Base-by-base conservation (phyloP, 2,888 invertebrate species). In the Lumbricus terrestris region DNA sequence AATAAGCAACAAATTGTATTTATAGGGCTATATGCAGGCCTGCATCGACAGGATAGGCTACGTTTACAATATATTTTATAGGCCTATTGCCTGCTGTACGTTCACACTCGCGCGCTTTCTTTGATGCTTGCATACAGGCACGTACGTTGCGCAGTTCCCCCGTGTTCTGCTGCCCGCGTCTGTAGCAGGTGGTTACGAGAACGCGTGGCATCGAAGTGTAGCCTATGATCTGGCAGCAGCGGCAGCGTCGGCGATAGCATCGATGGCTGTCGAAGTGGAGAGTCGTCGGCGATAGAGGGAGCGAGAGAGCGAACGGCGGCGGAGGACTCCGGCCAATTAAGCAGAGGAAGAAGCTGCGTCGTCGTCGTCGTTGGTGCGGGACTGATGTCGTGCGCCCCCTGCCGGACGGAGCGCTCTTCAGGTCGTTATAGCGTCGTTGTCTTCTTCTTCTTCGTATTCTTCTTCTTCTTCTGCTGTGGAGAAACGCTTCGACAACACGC, bases 171-270 rank as follows among this genome's bases (percentile, higher is more conserved):
- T 8, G 69, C n/a, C 16, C 69, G 15, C 69, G 69, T 69, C n/a
- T 29, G 69, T 69, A n/a, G 69, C 69, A 69, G 69, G 69, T 69
- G 69, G 69, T 69, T n/a, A 69, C 69, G 69, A 69, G 69, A n/a
- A 69, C 69, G 69, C 69, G 13, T n/a, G 4, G 29, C n/a, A 69
- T 69, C 69, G 69, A 69, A 69, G 69, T n/a, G 69, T 69, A 69
- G 29, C 69, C n/a, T n/a, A n/a, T n/a, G n/a, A n/a, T n/a, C n/a
- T n/a, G n/a, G n/a, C n/a, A n/a, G n/a, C n/a, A n/a, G n/a, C n/a
- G 69, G 69, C 69, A n/a, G n/a, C 69, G 69, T n/a, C n/a, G 69
- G 69, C n/a, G 69, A 69, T 69, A 69, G 69, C 69, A 69, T 69
- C 69, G 69, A n/a, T 69, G 69, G 69, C n/a, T 69, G 69, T 47